These are phyloP conservation scores for Sciaenops ocellatus DNA, from an alignment of 2,797 vertebrate species.

Conservation along the genomic window DNA sequence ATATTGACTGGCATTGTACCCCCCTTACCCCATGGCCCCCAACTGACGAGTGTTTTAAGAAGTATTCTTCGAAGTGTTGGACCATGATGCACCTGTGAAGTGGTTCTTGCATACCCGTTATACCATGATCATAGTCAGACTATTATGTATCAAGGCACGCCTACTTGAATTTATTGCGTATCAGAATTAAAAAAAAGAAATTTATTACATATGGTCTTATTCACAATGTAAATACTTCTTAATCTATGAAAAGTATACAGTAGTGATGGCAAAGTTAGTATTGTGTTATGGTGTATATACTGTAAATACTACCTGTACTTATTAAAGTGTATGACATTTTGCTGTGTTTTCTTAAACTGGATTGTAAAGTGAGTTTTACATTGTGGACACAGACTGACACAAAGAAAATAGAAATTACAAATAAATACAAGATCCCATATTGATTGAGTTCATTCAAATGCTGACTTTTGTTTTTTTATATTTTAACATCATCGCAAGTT, in stretches of 20 bases:
- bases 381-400: slow-evolving; percentile 31
- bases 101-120: slow-evolving; percentile 69
- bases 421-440: slow-evolving; percentile 25
- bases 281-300: slow-evolving; percentile 81
- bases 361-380: slow-evolving; percentile 67
- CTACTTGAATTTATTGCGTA: slow-evolving; percentile 74
- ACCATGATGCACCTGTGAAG: slow-evolving; percentile 73
- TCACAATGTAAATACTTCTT: slow-evolving; percentile 76
- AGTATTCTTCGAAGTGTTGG: slow-evolving; percentile 65
- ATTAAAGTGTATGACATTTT: slow-evolving; percentile 85
- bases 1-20: slow-evolving; percentile 62
- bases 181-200: slow-evolving; percentile 54
- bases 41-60: slow-evolving; percentile 58
- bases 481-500: background rate
- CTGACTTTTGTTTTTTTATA: background rate
- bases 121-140: slow-evolving; percentile 71
- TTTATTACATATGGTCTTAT: slow-evolving; percentile 67
- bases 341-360: slow-evolving; percentile 81
- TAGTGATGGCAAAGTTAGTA: slow-evolving; percentile 75
- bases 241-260: slow-evolving; percentile 75
- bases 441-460: slow-evolving; percentile 16
- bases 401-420: slow-evolving; percentile 38
- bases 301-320: slow-evolving; percentile 86
- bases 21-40: slow-evolving; percentile 31
- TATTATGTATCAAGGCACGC: slow-evolving; percentile 76